Evolutionary conservation across 2,797 vertebrate species (phyloP), one percentile per base, ranked within the genome.

Genomic region (Hippoglossus hippoglossus): DNA sequence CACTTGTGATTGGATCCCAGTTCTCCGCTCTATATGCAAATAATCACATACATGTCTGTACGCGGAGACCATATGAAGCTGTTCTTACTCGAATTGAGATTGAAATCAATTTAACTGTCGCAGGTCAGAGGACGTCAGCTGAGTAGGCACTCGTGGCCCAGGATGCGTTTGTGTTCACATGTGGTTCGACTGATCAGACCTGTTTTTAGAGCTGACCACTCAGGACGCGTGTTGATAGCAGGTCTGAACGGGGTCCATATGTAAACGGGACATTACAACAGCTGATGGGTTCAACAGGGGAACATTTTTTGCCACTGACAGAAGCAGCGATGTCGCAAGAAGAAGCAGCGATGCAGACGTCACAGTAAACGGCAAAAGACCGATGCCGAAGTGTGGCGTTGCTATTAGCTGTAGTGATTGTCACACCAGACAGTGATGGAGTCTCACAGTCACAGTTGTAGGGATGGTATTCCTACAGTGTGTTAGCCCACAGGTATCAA

Each of bases 381-480:
- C 5, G 12, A 12, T 59, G 54, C 28, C 4, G 0, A 22, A 44
- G 41, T 46, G 44, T 31, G 18, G 67, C 56, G 41, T 56, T 63
- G 56, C 63, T 26, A 55, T 55, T 57, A 51, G 28, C 15, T 25
- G 50, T 39, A 56, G 63, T 67, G 70, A 77, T 67, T 31, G 71
- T 72, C 51, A 70, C 67, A 50, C 26, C 9, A 52, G 63, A 66
- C 34, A 61, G 66, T 44, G 41, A 79, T 60, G 47, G 50, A 60
- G 68, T 65, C 75, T 71, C 63, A 74, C 54, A 62, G 71, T 90
- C 75, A 81, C 79, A 83, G 84, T 78, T 56, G 51, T n/a, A n/a
- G n/a, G 73, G 66, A 79, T 68, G 57, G 69, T 61, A 31, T 65
- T 64, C 52, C 67, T 57, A 65, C 36, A 59, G 57, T 18, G 18